Evolutionary conservation across 2,797 vertebrate genomes (phyloP).

Genomic region (Zalophus californianus): DNA sequence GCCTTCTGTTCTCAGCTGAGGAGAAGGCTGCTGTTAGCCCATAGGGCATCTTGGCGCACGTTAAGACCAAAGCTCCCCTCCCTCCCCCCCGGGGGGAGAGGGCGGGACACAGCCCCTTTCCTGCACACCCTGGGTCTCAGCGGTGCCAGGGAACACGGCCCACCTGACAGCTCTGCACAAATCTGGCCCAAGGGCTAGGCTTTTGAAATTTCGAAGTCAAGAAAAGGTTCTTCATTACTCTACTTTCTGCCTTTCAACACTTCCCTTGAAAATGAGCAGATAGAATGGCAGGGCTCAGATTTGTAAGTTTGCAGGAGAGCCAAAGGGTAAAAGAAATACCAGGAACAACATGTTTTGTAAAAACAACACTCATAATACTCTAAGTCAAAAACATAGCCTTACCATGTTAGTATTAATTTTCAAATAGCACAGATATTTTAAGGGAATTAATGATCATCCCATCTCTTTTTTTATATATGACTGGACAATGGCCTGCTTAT

Average conservation of each 20-base stretch:
- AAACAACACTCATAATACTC: background rate
- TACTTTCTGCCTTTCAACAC: background rate
- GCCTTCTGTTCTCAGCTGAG: background rate
- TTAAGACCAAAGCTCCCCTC: background rate
- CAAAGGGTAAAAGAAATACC: background rate
- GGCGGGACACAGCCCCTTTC: background rate
- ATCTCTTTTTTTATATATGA: background rate
- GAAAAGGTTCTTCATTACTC: background rate
- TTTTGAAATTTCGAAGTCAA: background rate
- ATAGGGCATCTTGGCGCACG: background rate
- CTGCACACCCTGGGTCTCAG: background rate
- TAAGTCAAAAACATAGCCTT: slow-evolving; percentile 38
- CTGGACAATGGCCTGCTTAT: background rate
- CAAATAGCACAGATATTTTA: slow-evolving; percentile 36
- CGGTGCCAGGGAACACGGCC: background rate
- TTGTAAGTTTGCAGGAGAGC: background rate
- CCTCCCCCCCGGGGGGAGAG: background rate
- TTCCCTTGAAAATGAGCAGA: background rate
- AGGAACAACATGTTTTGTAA: background rate
- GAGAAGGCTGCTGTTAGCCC: background rate
- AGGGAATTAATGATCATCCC: background rate
- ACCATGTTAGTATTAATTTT: slow-evolving; percentile 12
- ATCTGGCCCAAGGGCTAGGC: background rate
- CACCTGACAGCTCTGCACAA: background rate
- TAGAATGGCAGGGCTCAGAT: background rate